phyloP scores from a whole-genome alignment of 2,797 vertebrate species.

The Sebastes trivittatus region DNA sequence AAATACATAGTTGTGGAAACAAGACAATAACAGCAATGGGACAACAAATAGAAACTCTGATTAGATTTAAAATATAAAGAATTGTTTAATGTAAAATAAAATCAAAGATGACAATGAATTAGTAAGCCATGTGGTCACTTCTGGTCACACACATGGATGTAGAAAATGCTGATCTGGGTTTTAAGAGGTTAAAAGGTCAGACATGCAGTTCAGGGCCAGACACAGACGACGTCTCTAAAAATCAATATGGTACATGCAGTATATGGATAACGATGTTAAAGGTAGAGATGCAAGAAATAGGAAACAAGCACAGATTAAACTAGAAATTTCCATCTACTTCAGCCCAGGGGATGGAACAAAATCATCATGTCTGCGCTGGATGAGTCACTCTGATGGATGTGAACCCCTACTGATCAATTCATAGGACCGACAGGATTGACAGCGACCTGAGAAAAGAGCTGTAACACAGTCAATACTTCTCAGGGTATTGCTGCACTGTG shows the following conservation, averaged over 20 bases:
- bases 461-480: constrained; percentile 60
- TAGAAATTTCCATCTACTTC: constrained; percentile 17
- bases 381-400: constrained; percentile 65
- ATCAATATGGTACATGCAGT: background rate
- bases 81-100: background rate
- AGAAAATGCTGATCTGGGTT: background rate
- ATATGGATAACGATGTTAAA: constrained; percentile 1
- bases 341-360: constrained; percentile 33
- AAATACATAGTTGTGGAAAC: background rate
- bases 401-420: constrained; percentile 63
- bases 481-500: constrained; percentile 38
- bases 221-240: background rate
- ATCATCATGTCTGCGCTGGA: constrained; percentile 50
- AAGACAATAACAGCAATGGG: background rate
- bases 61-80: background rate
- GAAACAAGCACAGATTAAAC: constrained; percentile 29
- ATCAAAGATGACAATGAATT: background rate
- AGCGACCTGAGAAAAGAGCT: constrained; percentile 63
- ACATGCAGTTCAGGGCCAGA: background rate
- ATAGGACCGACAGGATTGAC: constrained; percentile 57
- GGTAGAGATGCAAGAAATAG: background rate
- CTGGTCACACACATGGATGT: background rate
- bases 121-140: background rate
- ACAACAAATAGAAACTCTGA: background rate
- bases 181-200: background rate